Base-by-base conservation (phyloP, 2,888 invertebrate species). In the Dysmachus trigonus region DNA sequence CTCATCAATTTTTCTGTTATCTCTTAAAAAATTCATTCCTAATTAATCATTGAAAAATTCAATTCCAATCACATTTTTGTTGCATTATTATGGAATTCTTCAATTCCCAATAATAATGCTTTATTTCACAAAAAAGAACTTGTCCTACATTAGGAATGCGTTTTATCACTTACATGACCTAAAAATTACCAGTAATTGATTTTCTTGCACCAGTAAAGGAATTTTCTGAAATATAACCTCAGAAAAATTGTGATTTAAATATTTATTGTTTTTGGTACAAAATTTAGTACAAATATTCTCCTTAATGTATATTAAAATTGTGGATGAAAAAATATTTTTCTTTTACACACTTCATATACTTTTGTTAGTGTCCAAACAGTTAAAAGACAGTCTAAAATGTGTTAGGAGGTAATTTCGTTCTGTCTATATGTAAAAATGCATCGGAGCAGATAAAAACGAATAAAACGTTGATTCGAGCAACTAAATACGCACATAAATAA, bases 181-280 rank as follows among this genome's bases (percentile, higher is more conserved):
- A n/a, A 47, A 18, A n/a, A n/a, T n/a, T n/a, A 47, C 7, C 47
- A 41, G 13, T 41, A 2, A 41, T 13, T 15, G 13, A 13, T 47
- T 47, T 47, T n/a, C 0, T 18, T 47, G 47, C 7, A n/a, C 5
- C 47, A 47, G 6, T 1, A n/a, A 47, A 3, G 13, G 15, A 47
- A 47, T 0, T 47, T 47, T 47, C 22, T 18, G 13, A 22, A 62
- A 62, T 13, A 62, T 7, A 73, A 72, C 13, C 18, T 4, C n/a
- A 73, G n/a, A 0, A 2, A 47, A 47, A 4, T n/a, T 73, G 73
- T n/a, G 33, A 13, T 79, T 47, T 79, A 7, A 79, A 51, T 51
- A 79, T 79, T 79, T 79, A 79, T 79, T 79, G 51, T 47, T 79
- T 79, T 79, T 79, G 79, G 79, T 79, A 79, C 79, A 79, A 79